phyloP scores from a whole-genome alignment of 2,113 vertebrate genomes.

The Dipodomys stephensi region DNA sequence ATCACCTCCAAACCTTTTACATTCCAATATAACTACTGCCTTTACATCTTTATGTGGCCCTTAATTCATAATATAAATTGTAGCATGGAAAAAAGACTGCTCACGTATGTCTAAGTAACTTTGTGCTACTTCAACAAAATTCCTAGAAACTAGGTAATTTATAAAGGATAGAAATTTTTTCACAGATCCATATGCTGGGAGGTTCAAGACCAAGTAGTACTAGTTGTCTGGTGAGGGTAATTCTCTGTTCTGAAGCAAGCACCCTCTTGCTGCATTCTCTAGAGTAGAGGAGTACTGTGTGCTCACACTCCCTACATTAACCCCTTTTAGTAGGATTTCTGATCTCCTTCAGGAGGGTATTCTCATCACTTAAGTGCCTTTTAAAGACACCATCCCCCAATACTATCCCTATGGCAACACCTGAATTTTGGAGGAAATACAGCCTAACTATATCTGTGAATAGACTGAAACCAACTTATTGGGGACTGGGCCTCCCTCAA shows the following conservation, averaged over 20 bases:
- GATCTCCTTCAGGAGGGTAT: background rate
- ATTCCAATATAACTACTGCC: background rate
- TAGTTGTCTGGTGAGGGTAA: background rate
- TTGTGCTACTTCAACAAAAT: background rate
- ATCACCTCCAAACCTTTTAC: conserved; percentile 29
- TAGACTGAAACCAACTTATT: conserved; percentile 26
- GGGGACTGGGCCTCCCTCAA: background rate
- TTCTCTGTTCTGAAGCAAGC: background rate
- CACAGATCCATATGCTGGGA: background rate
- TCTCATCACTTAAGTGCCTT: background rate
- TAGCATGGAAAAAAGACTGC: background rate
- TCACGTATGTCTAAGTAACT: background rate
- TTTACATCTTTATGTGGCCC: conserved; percentile 39
- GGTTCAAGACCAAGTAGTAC: background rate
- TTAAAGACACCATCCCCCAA: background rate
- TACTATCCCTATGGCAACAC: background rate
- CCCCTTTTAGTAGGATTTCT: background rate
- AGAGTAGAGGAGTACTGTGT: background rate
- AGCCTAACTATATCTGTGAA: background rate
- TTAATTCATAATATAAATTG: conserved; percentile 31
- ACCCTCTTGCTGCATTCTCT: background rate
- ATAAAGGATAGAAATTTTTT: background rate
- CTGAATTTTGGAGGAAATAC: background rate
- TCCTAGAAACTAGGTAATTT: background rate
- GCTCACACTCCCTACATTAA: background rate